Percentiles rank a stretch among this genome's conserved stretches.
These are phyloP conservation scores for Himalopsyche kuldschensis DNA, from an alignment of 2,888 invertebrate genomes.

Conservation along the genomic window DNA sequence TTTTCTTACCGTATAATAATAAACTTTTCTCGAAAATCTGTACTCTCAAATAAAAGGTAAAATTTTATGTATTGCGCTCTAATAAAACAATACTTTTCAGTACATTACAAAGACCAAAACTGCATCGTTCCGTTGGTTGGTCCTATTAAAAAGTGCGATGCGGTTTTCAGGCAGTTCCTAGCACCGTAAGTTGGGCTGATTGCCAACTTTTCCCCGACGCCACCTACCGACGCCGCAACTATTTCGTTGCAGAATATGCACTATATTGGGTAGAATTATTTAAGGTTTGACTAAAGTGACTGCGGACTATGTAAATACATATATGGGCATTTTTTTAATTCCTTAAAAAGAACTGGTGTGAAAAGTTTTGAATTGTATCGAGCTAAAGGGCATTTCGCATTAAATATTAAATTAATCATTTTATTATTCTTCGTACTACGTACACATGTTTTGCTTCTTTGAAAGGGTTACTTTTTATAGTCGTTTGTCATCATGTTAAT, in stretches of 20 bases:
- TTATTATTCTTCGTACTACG: no score
- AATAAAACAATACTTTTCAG: background rate
- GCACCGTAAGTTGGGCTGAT: constrained; percentile 9
- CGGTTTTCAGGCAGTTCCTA: constrained; percentile 10
- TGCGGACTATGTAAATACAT: background rate
- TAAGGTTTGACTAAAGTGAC: constrained; percentile 3
- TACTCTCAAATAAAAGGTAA: background rate
- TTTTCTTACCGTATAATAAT: no score
- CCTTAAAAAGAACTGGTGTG: background rate
- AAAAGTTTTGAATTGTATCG: background rate
- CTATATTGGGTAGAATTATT: constrained; percentile 36
- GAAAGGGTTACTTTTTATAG: no score
- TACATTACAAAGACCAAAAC: background rate
- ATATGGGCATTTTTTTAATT: background rate
- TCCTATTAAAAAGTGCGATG: constrained; percentile 23
- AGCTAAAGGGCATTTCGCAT: no score
- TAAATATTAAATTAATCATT: no score
- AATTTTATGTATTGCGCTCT: background rate
- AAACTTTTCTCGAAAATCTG: background rate
- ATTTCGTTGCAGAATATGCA: constrained; percentile 29
- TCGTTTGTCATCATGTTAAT: no score
- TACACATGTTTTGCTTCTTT: no score
- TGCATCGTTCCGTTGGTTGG: background rate
- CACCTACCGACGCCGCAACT: constrained; percentile 20
- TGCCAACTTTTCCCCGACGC: constrained; percentile 4